phyloP scores from a whole-genome alignment of 2,797 vertebrate species.

The Diplodus sargus region DNA sequence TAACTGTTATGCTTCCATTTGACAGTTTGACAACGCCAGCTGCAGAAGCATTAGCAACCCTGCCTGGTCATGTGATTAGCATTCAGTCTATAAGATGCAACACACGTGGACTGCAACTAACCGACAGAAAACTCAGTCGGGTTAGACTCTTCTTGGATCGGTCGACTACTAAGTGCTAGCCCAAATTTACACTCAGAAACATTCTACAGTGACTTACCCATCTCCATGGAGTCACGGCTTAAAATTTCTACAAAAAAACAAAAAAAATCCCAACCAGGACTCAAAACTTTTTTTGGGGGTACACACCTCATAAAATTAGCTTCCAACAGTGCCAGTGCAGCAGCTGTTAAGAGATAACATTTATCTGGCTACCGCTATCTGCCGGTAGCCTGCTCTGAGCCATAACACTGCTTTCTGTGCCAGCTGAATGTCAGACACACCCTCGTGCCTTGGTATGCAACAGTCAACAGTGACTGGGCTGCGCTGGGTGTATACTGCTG shows the following conservation, averaged over 20 bases:
- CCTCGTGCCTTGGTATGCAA: conserved; percentile 68
- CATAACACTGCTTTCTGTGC: conserved; percentile 44
- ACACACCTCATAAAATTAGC: conserved; percentile 38
- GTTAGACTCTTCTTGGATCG: too few species aligned
- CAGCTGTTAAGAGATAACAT: conserved; percentile 67
- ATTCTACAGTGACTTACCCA: neutral
- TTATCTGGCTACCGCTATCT: conserved; percentile 62
- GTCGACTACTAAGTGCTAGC: too few species aligned
- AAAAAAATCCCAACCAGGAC: neutral
- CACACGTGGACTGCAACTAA: too few species aligned
- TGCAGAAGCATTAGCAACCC: too few species aligned
- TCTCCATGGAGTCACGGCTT: too few species aligned
- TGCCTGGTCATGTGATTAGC: too few species aligned
- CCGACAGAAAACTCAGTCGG: too few species aligned
- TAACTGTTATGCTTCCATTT: too few species aligned
- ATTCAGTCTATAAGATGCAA: too few species aligned
- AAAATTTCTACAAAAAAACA: neutral
- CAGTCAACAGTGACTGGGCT: conserved; percentile 61
- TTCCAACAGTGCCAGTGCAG: conserved; percentile 41
- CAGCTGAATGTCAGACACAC: conserved; percentile 73
- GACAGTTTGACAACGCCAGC: too few species aligned
- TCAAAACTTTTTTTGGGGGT: neutral
- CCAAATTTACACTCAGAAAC: neutral
- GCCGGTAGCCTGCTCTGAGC: conserved; percentile 47
- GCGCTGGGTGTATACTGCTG: conserved; percentile 49